phyloP scores from a whole-genome alignment of 2,797 vertebrate genomes.

The Hylomyscus alleni region DNA sequence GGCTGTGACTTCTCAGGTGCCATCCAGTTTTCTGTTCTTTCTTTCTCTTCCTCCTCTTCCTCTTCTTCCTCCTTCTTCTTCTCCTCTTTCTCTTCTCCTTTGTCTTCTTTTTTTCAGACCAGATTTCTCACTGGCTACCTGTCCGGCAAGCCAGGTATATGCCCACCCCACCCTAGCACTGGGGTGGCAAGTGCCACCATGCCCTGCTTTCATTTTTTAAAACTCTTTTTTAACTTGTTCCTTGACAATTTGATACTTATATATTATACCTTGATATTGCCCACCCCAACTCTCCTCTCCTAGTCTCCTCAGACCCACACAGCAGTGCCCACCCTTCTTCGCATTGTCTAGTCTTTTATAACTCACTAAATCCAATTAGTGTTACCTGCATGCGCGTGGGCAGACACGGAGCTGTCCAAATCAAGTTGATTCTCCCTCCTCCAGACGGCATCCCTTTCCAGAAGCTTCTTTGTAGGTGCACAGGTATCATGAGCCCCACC shows the following conservation, averaged over 20 bases:
- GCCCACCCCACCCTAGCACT: background rate
- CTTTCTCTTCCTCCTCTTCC: background rate
- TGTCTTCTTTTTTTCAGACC: background rate
- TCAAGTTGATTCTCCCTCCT: background rate
- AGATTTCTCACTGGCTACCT: background rate
- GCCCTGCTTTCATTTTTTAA: background rate
- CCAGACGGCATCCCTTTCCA: background rate
- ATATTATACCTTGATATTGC: background rate
- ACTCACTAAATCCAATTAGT: background rate
- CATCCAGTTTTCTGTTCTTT: background rate
- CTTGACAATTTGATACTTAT: background rate
- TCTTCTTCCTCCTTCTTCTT: background rate
- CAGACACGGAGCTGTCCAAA: background rate
- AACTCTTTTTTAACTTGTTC: background rate
- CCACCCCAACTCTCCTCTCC: background rate
- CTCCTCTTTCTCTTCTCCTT: background rate
- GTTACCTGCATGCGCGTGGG: background rate
- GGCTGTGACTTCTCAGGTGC: background rate
- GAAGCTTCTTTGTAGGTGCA: background rate
- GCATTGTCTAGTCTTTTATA: background rate
- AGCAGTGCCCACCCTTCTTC: background rate
- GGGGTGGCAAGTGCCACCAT: background rate
- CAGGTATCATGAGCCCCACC: background rate
- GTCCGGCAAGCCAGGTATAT: background rate
- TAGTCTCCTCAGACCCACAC: background rate